phyloP scores from a whole-genome alignment of 2,888 invertebrate genomes.

The Diplolepis rosae region DNA sequence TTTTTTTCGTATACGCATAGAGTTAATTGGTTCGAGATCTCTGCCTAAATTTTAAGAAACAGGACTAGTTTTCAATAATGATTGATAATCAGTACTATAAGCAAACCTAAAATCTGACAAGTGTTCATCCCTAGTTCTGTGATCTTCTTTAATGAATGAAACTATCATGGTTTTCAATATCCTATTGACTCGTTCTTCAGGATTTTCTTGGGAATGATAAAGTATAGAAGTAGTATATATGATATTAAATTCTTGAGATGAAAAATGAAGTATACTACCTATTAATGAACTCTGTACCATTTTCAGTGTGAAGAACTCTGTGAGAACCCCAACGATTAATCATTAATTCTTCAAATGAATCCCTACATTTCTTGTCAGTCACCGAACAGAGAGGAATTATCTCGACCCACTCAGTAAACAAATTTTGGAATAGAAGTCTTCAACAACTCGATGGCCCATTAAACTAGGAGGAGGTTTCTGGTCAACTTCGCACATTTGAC shows the following conservation, averaged over 20 bases:
- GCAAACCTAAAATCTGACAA: conserved; percentile 37
- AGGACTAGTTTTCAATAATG: conserved; percentile 25
- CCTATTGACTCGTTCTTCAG: conserved; percentile 39
- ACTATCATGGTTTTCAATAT: too few relatives aligned
- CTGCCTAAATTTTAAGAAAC: conserved; percentile 35
- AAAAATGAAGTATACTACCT: background rate
- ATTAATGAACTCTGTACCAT: background rate
- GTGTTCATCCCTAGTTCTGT: conserved; percentile 36
- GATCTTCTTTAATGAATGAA: conserved; percentile 20
- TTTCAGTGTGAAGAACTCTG: background rate
- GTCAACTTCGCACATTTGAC: background rate
- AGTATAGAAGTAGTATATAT: background rate
- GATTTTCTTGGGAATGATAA: conserved; percentile 29
- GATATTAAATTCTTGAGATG: background rate
- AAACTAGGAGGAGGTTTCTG: background rate
- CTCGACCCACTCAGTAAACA: too few relatives aligned
- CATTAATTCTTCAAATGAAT: background rate
- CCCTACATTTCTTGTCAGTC: too few relatives aligned
- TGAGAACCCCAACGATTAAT: background rate
- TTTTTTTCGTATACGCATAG: background rate
- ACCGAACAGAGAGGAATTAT: too few relatives aligned
- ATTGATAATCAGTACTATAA: conserved; percentile 36
- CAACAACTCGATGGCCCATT: too few relatives aligned
- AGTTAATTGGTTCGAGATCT: background rate
- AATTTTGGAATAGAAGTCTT: too few relatives aligned